Base-by-base conservation (phyloP, 2,888 invertebrate genomes). In the Trilocha varians region DNA sequence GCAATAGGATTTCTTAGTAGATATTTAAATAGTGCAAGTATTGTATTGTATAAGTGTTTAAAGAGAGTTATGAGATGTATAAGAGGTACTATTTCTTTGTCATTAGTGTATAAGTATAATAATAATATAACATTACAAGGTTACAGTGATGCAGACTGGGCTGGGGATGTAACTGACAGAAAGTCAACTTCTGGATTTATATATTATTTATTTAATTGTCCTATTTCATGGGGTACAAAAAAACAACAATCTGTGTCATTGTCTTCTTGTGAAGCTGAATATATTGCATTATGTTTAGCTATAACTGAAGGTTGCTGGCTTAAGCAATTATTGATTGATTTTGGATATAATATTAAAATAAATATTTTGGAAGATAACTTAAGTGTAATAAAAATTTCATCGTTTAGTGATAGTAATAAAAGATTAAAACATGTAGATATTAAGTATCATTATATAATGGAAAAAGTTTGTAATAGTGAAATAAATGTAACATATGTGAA, bases 131-230 rank as follows among this genome's bases (percentile, higher is more conserved):
- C 25, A 40, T 32, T 45, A 14, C 34, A 36, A 18, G 42, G 43
- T 40, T 44, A 38, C 42, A 32, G 46, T 42, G 43, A 42, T 32
- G 17, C 45, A 13, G 46, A 46, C 18, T 46, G 46, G 46, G 46
- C 33, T 4, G 46, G 46, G 9, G 42, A 43, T 36, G 18, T 38
- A 5, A 3, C 6, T 38, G 41, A 39, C 25, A 13, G 46, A 32
- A 46, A 42, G 25, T 48, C 44, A 8, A 42, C 46, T 13, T 32
- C 42, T 11, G 49, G 46, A 17, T 39, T 35, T 14, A 25, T 36
- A 8, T 47, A 45, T 34, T 38, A 42, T 14, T 11, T 43, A 11
- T 45, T 36, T 41, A 37, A 32, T 13, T 41, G 45, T 45, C 39
- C 38, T 15, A 39, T 47, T 3, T 34, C 34, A 9, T 34, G 34